phyloP scores from a whole-genome alignment of 2,888 invertebrate species.

The Arge pagana region DNA sequence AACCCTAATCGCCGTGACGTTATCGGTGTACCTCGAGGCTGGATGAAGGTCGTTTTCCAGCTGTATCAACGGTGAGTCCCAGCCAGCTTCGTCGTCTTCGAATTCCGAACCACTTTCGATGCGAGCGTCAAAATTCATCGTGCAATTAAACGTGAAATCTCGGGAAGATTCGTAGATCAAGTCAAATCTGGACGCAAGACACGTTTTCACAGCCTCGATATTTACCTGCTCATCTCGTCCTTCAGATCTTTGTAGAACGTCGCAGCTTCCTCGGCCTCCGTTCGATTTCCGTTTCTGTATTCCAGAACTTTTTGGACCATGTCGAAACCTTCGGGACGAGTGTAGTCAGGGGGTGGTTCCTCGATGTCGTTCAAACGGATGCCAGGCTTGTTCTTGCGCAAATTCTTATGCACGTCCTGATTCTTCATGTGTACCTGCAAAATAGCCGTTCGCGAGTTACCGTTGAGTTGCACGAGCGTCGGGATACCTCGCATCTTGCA shows the following conservation, averaged over 20 bases:
- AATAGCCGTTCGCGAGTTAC: not conserved
- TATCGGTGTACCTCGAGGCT: conserved; percentile 47
- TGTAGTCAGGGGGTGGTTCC: conserved; percentile 64
- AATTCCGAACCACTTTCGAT: conserved; percentile 60
- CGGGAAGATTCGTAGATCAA: not conserved
- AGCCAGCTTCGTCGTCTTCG: conserved; percentile 63
- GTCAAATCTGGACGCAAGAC: not conserved
- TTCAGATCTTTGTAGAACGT: conserved; percentile 54
- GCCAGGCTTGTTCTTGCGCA: conserved; percentile 68
- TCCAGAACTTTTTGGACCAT: conserved; percentile 62
- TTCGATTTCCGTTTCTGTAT: conserved; percentile 50
- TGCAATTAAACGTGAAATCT: not conserved
- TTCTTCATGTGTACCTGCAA: conserved; percentile 69
- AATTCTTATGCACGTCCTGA: conserved; percentile 69
- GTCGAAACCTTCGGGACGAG: conserved; percentile 67
- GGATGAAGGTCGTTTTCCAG: conserved; percentile 58
- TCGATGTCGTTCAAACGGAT: conserved; percentile 63
- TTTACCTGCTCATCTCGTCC: conserved; percentile 60
- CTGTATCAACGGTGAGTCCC: conserved; percentile 64
- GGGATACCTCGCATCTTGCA: not conserved
- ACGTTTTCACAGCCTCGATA: conserved; percentile 26
- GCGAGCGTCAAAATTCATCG: conserved; percentile 50
- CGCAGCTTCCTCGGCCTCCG: conserved; percentile 50
- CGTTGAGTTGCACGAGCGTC: not conserved
- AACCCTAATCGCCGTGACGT: too few relatives aligned